Conservation (phyloP, 2,113 vertebrate genomes). For the Stictonetta naevosa region DNA sequence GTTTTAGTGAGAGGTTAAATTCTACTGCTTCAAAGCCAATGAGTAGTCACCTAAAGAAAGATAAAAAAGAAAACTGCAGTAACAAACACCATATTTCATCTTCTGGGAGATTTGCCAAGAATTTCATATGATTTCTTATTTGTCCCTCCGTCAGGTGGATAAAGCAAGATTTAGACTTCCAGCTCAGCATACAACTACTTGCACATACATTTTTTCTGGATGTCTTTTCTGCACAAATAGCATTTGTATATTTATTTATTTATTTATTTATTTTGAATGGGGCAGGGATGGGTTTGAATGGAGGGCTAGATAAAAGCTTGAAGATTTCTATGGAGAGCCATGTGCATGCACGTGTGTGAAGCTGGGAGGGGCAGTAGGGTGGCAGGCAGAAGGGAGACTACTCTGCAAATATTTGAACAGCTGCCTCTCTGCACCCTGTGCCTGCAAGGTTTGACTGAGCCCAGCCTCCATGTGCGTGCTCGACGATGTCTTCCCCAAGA, state of each 20-base stretch:
- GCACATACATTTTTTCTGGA: background rate
- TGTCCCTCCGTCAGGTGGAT: background rate
- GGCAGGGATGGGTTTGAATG: background rate
- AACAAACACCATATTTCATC: background rate
- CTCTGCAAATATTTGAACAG: background rate
- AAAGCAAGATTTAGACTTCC: background rate
- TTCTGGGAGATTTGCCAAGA: background rate
- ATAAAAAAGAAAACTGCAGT: background rate
- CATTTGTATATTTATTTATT: background rate
- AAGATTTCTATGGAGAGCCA: background rate
- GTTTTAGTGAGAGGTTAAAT: background rate
- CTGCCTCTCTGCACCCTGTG: background rate
- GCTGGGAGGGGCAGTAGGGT: background rate
- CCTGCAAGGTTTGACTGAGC: background rate
- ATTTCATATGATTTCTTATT: background rate
- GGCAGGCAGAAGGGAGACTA: background rate
- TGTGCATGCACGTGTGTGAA: accelerated
- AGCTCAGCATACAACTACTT: background rate
- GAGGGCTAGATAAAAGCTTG: background rate
- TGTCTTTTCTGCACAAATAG: background rate
- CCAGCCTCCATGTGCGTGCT: accelerated
- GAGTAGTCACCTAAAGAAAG: background rate
- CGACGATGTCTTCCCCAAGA: background rate
- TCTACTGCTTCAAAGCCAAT: background rate
- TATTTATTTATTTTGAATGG: background rate